phyloP scores from a whole-genome alignment of 53 echinoderm and acorn worm species.

The Luidia sarsii region DNA sequence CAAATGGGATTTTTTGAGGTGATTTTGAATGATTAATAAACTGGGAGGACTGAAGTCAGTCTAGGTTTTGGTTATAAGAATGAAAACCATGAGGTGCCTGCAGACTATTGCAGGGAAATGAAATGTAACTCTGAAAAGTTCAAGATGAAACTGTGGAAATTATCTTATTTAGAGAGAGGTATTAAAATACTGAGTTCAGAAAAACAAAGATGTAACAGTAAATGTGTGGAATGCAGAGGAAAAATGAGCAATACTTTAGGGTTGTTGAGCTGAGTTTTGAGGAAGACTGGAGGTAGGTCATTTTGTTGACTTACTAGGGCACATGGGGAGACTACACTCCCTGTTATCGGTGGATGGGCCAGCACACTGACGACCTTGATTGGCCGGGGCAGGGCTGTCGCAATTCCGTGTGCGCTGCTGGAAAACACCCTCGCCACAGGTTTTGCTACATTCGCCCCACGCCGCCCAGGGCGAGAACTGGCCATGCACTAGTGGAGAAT shows the following conservation, averaged over 20 bases:
- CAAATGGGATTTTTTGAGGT: no score
- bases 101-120: no score
- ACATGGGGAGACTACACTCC: slow-evolving; percentile 64
- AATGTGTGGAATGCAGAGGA: not conserved
- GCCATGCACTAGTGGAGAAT: slow-evolving; percentile 70
- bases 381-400: slow-evolving; percentile 83
- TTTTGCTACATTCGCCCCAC: slow-evolving; percentile 86
- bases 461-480: slow-evolving; percentile 76
- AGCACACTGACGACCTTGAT: slow-evolving; percentile 75
- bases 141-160: no score
- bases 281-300: no score
- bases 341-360: slow-evolving; percentile 62
- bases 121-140: no score
- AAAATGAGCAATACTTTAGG: not conserved
- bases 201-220: not conserved
- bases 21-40: no score
- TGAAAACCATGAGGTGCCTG: no score
- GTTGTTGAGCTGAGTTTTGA: not conserved
- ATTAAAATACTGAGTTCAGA: no score
- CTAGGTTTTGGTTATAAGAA: no score
- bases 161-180: no score
- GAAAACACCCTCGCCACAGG: slow-evolving; percentile 76
- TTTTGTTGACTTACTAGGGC: slow-evolving; percentile 74
- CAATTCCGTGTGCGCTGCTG: slow-evolving; percentile 78
- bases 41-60: no score